Evolutionary conservation across 2,113 vertebrate genomes (phyloP).

Genomic region (Chloropsis cyanopogon): DNA sequence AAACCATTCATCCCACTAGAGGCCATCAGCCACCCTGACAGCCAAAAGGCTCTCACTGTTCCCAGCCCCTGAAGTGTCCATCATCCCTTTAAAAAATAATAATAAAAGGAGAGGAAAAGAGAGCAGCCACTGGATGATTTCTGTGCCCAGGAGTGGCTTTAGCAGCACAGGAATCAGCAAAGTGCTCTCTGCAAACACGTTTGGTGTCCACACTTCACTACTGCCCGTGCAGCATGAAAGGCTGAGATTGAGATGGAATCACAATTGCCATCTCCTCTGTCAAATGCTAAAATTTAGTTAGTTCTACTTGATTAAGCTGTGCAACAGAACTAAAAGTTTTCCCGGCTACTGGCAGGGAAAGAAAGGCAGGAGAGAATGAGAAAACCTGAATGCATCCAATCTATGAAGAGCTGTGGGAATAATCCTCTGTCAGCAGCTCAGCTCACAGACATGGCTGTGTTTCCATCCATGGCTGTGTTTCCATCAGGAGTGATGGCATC

Average conservation of each 20-base stretch:
- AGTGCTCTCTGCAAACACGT: constrained; percentile 30
- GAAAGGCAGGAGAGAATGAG: not conserved
- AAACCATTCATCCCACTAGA: not conserved
- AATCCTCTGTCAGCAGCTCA: constrained; percentile 41
- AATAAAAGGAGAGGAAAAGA: not conserved
- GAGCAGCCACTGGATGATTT: not conserved
- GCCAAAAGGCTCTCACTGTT: not conserved
- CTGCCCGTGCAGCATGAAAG: not conserved
- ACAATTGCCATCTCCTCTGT: constrained; percentile 55
- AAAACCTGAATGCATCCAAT: constrained; percentile 22
- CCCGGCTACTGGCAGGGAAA: not conserved
- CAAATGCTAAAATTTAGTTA: constrained; percentile 51
- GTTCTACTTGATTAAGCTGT: constrained; percentile 59
- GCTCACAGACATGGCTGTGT: not conserved
- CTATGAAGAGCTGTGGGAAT: constrained; percentile 6
- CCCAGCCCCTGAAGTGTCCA: not conserved
- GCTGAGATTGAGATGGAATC: constrained; percentile 46
- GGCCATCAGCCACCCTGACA: not conserved
- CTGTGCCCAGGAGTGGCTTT: not conserved
- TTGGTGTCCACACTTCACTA: constrained; percentile 13
- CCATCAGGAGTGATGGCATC: not conserved
- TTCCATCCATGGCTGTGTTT: not conserved
- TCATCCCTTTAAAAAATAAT: not conserved
- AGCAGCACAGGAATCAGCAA: not conserved
- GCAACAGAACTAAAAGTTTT: constrained; percentile 52